phyloP scores from a whole-genome alignment of 2,888 invertebrate genomes.

The Chloroclystis v-ata region DNA sequence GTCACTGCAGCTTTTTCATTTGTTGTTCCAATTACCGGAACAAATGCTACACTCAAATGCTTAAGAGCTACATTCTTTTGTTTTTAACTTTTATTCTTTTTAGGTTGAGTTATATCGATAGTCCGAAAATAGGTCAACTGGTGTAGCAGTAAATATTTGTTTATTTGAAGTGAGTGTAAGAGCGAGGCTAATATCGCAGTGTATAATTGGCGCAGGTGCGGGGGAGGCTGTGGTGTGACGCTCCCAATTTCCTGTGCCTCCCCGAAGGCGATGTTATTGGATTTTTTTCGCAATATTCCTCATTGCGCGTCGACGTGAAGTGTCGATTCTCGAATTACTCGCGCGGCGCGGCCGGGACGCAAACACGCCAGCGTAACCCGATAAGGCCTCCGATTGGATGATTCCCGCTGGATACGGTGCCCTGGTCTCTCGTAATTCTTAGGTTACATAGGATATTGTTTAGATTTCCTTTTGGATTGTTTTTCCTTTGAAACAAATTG shows the following conservation, averaged over 20 bases:
- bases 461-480: conserved; percentile 20
- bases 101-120: conserved; percentile 3
- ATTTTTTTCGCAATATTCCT: conserved; percentile 66
- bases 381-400: conserved; percentile 37
- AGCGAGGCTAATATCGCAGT: conserved; percentile 35
- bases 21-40: conserved; percentile 14
- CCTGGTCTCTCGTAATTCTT: conserved; percentile 29
- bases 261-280: conserved; percentile 48
- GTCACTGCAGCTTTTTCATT: conserved; percentile 18
- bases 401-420: conserved; percentile 31
- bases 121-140: neutral
- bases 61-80: conserved; percentile 1
- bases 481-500: conserved; percentile 29
- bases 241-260: conserved; percentile 58
- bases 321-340: conserved; percentile 44
- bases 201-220: conserved; percentile 56
- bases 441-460: conserved; percentile 30
- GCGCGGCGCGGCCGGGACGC: conserved; percentile 8
- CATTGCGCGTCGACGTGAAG: conserved; percentile 47
- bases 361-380: conserved; percentile 34
- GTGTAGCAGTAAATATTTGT: neutral
- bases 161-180: too few relatives aligned
- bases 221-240: conserved; percentile 50
- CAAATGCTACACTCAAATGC: conserved; percentile 11
- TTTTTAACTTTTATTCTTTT: conserved; percentile 7